Base-by-base conservation (phyloP, 2,888 invertebrate genomes). In the Gonocerus acuteangulatus region DNA sequence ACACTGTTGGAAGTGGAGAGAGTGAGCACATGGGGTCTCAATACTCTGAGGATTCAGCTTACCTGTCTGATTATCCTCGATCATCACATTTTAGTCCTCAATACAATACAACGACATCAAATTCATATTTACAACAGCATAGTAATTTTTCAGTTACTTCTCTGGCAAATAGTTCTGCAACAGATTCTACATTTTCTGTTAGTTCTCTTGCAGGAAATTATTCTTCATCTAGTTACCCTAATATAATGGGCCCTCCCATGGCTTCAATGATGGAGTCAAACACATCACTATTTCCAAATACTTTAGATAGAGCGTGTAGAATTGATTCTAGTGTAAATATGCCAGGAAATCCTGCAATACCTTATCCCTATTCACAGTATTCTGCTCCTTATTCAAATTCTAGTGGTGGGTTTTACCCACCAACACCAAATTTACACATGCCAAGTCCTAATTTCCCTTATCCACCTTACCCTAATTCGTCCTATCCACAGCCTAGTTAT, bases 401-500 rank as follows among this genome's bases (percentile, higher is more conserved):
- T 3, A 60, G 66, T 34, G 32, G 65, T 34, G 66, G 65, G 9
- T 67, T 74, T 60, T 76, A 76, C 73, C 73, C 77, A 16, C 73
- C 77, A 42, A 73, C 80, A 45, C 80, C 82, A 47, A 78, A 81
- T 62, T 75, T 84, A 67, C 84, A 84, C 72, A 79, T 85, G 72
- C 84, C 85, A 51, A 82, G 82, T 71, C 82, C 85, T 36, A 84
- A 84, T 71, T 86, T 85, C 73, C 82, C 84, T 1, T 81, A 81
- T 69, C 77, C 78, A 68, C 71, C 73, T 48, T 74, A 76, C 21
- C 74, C 76, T 42, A 74, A 75, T 62, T 68, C 69, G 48, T 69
- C 71, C 45, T 71, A 72, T 52, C 69, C 72, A 36, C 73, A 72
- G 61, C 69, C 71, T 48, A 51, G 69, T 54, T 74, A 73, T 65